Conservation (phyloP, 1,140 invertebrate species). For the Plectrocnemia conspersa region DNA sequence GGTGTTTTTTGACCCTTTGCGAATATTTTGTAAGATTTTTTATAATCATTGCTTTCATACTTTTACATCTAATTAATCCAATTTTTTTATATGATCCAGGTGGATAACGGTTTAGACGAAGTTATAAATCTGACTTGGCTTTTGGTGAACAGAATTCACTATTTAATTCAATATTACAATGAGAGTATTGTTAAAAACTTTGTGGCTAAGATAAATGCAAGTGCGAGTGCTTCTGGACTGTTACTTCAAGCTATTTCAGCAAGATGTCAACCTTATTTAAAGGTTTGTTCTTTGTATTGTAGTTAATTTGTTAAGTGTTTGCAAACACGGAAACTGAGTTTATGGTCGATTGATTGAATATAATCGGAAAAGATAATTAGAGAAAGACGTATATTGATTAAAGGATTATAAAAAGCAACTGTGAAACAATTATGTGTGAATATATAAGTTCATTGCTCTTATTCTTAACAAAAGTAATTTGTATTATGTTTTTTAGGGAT, state of each 20-base stretch:
- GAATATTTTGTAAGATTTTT: slow-evolving; percentile 46
- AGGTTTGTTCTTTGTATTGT: slow-evolving; percentile 38
- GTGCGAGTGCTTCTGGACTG: slow-evolving; percentile 62
- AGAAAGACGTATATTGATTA: no score
- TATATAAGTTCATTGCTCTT: no score
- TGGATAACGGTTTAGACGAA: slow-evolving; percentile 57
- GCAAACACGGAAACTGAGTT: no score
- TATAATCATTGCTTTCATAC: background rate
- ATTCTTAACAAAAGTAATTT: no score
- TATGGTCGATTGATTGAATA: no score
- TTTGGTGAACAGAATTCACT: slow-evolving; percentile 66
- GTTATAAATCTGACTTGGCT: slow-evolving; percentile 72
- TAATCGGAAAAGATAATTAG: no score
- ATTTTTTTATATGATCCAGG: slow-evolving; percentile 37
- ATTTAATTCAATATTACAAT: slow-evolving; percentile 54
- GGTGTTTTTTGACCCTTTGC: slow-evolving; percentile 46
- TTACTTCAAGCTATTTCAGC: slow-evolving; percentile 68
- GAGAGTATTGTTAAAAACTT: slow-evolving; percentile 38
- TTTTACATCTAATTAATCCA: background rate
- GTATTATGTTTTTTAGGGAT: slow-evolving; percentile 39
- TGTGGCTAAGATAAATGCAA: slow-evolving; percentile 40
- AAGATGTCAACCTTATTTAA: slow-evolving; percentile 46
- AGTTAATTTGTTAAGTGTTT: no score
- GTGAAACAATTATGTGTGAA: no score
- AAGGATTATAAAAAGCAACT: no score